Conservation (phyloP, 2,888 invertebrate species). For the Netelia inedita region DNA sequence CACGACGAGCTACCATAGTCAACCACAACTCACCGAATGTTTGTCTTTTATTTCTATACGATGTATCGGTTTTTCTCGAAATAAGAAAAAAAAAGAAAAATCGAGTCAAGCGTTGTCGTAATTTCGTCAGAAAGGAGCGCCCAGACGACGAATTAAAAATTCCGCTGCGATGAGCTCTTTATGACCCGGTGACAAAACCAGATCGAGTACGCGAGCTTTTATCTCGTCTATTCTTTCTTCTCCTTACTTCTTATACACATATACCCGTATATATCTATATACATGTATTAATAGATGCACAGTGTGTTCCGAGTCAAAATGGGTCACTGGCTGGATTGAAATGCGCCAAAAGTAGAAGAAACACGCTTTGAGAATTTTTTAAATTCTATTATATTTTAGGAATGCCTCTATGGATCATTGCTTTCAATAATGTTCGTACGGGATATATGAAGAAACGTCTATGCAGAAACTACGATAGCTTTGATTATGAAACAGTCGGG, state of each 20-base stretch:
- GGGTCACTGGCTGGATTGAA: neutral
- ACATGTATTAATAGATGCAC: neutral
- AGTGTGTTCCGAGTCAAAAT: neutral
- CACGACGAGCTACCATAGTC: too few relatives aligned
- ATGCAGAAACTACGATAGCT: neutral
- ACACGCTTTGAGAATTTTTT: too few relatives aligned
- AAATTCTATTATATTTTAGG: too few relatives aligned
- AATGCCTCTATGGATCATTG: too few relatives aligned
- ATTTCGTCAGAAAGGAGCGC: slow-evolving; percentile 22
- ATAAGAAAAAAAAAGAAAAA: slow-evolving; percentile 2
- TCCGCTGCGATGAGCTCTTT: slow-evolving; percentile 17
- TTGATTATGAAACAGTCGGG: neutral
- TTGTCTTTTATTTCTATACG: too few relatives aligned
- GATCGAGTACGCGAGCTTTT: slow-evolving; percentile 40
- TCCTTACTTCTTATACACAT: slow-evolving; percentile 3
- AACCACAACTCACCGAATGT: too few relatives aligned
- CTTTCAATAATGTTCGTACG: too few relatives aligned
- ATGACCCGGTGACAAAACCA: neutral
- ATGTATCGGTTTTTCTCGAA: slow-evolving; percentile 4
- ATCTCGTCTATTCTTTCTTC: slow-evolving; percentile 21
- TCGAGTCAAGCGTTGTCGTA: slow-evolving; percentile 38
- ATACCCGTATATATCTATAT: neutral
- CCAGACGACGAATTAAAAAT: slow-evolving; percentile 52
- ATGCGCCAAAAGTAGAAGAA: too few relatives aligned
- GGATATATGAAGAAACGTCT: neutral